Base-by-base conservation (phyloP, 1,140 invertebrate species). In the Zelostemma sp. region DNA sequence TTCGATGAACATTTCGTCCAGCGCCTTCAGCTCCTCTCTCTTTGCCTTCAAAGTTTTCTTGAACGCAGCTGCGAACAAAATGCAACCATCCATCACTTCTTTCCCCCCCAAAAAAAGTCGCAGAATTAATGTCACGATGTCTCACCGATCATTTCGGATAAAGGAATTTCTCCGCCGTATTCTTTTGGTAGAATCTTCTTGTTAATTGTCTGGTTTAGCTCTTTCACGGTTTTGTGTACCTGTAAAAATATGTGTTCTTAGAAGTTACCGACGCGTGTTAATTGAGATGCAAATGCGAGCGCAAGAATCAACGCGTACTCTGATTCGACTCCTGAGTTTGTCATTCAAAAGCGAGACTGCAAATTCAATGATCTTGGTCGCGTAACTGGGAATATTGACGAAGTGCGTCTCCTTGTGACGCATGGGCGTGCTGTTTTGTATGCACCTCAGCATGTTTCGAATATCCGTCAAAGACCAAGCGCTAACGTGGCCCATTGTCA, bases 371-470 rank as follows among this genome's bases (percentile, higher is more conserved):
- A 95, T 87, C 74, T 92, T 91, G 0, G 89, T 89, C 1, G 92
- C 92, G 68, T 89, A 91, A 46, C 88, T 86, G 0, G 93, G 93
- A 47, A 95, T 91, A 76, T 95, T 95, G 15, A 95, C 85, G 65
- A 95, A 93, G 75, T 95, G 93, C 0, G 94, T 92, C 66, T 92
- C 87, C 77, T 95, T 95, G 78, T 95, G 93, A 9, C 93, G 87
- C 89, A 95, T 93, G 0, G 94, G 94, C n/a, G 93, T 91, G 0
- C 93, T 93, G 80, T 93, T 94, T 86, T 93, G 93, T 75, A 94
- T 91, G 81, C 92, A 94, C 74, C 90, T 88, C 21, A 93, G 79
- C 84, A 95, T 90, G 73, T 92, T 91, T 45, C 91, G 87, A 35
- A 95, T 89, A 74, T 95, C 93, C 18, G 86, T 90, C 1, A 95